Evolutionary conservation across 2,113 vertebrate genomes (phyloP).

Genomic region (Leptosomus discolor): DNA sequence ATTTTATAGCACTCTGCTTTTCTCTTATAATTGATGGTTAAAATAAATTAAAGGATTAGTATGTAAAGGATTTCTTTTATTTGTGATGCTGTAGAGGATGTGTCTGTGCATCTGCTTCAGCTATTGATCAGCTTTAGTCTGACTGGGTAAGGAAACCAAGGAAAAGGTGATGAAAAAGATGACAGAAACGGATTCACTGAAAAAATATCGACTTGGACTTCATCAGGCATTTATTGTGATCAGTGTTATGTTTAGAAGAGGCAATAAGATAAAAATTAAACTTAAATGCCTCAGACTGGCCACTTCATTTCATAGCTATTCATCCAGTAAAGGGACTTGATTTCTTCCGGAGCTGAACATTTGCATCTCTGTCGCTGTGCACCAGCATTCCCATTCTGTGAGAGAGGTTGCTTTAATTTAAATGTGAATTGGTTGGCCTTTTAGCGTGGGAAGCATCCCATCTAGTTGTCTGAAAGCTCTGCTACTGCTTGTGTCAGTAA

Average conservation of each 20-base stretch:
- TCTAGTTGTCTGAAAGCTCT: neutral
- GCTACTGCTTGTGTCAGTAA: neutral
- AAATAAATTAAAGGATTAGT: slow-evolving; percentile 20
- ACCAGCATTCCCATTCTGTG: neutral
- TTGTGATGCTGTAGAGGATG: neutral
- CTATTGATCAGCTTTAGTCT: neutral
- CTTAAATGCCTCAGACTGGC: neutral
- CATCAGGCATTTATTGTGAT: neutral
- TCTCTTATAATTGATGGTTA: neutral
- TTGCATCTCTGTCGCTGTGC: neutral
- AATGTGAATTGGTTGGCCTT: neutral
- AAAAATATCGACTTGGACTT: neutral
- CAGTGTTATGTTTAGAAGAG: neutral
- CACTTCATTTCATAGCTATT: neutral
- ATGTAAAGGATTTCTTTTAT: neutral
- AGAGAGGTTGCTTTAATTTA: neutral
- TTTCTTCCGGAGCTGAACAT: neutral
- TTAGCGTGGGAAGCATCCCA: neutral
- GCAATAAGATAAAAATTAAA: neutral
- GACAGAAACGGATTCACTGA: neutral
- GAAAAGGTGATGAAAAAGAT: neutral
- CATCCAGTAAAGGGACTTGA: neutral
- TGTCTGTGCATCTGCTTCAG: neutral
- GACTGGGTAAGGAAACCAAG: neutral
- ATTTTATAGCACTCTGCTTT: neutral